Percentiles rank a stretch among this genome's conserved stretches.
phyloP scores from a whole-genome alignment of 2,797 vertebrate species.

The Picus viridis region DNA sequence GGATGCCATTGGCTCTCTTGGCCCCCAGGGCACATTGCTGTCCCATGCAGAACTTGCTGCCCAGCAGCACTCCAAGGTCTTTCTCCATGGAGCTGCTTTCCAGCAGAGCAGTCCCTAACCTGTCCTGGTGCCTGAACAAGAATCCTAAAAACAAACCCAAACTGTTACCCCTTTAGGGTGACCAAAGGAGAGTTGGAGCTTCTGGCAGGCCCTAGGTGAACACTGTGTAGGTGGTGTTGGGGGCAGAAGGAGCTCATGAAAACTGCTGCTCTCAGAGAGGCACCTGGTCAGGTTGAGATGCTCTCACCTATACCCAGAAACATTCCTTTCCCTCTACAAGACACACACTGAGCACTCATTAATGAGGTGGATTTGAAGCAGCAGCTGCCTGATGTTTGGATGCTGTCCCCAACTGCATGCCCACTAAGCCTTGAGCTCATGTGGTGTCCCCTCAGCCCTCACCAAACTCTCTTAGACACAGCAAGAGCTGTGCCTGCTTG shows the following conservation, averaged over 20 bases:
- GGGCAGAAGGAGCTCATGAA: neutral
- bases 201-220: fast-evolving
- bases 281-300: neutral
- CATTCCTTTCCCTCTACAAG: neutral
- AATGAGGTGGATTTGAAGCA: neutral
- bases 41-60: too few species aligned
- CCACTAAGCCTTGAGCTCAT: too few species aligned
- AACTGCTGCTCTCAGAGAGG: neutral
- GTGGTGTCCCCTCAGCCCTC: neutral
- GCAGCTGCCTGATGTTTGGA: neutral
- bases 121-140: too few species aligned
- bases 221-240: fast-evolving
- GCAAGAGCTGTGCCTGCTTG: neutral
- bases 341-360: fast-evolving
- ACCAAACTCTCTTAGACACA: fast-evolving
- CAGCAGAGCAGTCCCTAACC: too few species aligned
- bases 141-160: neutral
- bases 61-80: too few species aligned
- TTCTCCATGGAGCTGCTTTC: too few species aligned
- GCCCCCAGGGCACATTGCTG: too few species aligned
- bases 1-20: too few species aligned
- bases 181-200: fast-evolving
- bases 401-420: neutral
- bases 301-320: neutral
- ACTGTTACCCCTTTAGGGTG: neutral